Evolutionary conservation across 2,113 vertebrate genomes (phyloP).

Genomic region (Alosa alosa): DNA sequence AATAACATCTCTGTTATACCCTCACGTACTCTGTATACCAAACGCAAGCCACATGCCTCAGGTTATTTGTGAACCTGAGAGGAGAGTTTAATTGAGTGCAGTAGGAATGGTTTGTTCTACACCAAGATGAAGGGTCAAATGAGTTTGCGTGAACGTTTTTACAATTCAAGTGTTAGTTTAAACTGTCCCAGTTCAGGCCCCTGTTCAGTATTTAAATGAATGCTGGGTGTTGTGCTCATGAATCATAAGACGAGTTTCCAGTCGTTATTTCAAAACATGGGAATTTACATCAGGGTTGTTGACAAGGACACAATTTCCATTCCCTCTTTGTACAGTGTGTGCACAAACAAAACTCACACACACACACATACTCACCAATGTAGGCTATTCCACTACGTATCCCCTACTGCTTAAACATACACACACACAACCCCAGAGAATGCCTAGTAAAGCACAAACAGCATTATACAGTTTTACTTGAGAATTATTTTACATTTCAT

Average conservation of each 20-base stretch:
- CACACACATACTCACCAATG: not conserved
- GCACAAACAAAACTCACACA: not conserved
- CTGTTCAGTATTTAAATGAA: conserved; percentile 26
- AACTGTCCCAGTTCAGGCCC: not conserved
- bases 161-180: not conserved
- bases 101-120: not conserved
- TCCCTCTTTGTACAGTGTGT: not conserved
- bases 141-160: conserved; percentile 19
- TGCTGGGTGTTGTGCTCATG: conserved; percentile 48
- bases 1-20: not conserved
- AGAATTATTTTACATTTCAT: not conserved
- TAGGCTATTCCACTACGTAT: not conserved
- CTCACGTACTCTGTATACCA: not conserved
- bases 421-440: not conserved
- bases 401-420: not conserved
- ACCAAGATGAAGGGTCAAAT: conserved; percentile 25
- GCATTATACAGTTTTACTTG: not conserved
- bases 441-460: not conserved
- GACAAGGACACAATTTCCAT: not conserved
- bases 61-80: conserved; percentile 8
- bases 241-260: conserved; percentile 45
- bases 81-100: not conserved
- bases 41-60: not conserved
- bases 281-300: conserved; percentile 8
- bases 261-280: conserved; percentile 38